Percentiles rank a stretch among this genome's conserved stretches.
phyloP scores from a whole-genome alignment of 2,797 vertebrate genomes.

The Jordanella pulchra region DNA sequence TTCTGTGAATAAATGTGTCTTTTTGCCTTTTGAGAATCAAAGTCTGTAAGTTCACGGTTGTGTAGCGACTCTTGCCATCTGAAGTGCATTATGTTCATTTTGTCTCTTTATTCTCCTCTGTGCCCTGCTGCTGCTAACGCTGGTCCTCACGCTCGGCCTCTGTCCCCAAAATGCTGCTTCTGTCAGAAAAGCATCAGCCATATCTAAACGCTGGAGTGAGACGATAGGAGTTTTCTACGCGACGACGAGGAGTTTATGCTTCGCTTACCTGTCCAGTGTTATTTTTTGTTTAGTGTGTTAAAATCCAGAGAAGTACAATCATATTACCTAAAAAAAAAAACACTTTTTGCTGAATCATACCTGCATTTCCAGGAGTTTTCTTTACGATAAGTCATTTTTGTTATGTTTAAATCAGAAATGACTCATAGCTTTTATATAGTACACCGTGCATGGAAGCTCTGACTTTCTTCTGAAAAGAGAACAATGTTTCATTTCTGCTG shows the following conservation, averaged over 20 bases:
- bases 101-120: conserved; percentile 40
- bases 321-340: conserved; percentile 73
- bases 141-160: conserved; percentile 72
- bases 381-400: conserved; percentile 66
- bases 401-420: conserved; percentile 67
- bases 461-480: conserved; percentile 83
- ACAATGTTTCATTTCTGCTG: conserved; percentile 93
- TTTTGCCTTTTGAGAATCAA: conserved; percentile 52
- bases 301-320: conserved; percentile 77
- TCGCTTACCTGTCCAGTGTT: conserved; percentile 72
- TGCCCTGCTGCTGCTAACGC: conserved; percentile 77
- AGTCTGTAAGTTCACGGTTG: conserved; percentile 61
- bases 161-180: conserved; percentile 78
- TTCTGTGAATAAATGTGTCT: conserved; percentile 50
- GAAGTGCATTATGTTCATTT: conserved; percentile 64
- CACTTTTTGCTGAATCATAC: conserved; percentile 74
- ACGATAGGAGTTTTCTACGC: conserved; percentile 65
- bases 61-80: conserved; percentile 53
- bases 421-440: conserved; percentile 86
- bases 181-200: conserved; percentile 75
- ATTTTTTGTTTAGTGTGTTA: conserved; percentile 68
- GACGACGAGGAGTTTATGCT: conserved; percentile 67
- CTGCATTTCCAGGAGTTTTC: conserved; percentile 74
- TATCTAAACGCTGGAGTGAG: conserved; percentile 77
- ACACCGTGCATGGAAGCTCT: conserved; percentile 82